Evolutionary conservation across 2,797 vertebrate genomes (phyloP).

Genomic region (Anguilla megastoma): DNA sequence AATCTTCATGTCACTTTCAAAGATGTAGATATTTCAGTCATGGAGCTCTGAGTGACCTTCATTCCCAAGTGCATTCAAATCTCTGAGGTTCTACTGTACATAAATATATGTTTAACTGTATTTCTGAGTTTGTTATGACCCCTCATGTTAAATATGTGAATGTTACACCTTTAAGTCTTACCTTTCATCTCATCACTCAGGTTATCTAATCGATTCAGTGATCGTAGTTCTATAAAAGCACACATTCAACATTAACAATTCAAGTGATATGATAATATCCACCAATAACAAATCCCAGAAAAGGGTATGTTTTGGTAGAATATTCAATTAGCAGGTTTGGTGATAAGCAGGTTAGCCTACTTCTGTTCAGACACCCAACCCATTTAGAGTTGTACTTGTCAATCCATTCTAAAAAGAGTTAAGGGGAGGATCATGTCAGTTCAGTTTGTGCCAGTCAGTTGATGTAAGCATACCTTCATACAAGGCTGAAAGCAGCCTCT

Average conservation of each 20-base stretch:
- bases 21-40: too few species aligned
- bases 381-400: slow-evolving; percentile 25
- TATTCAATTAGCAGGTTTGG: slow-evolving; percentile 44
- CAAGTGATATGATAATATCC: neutral
- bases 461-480: slow-evolving; percentile 23
- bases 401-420: slow-evolving; percentile 37
- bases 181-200: neutral
- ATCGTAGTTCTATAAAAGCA: neutral
- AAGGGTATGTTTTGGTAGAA: neutral
- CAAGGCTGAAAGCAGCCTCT: slow-evolving; percentile 33
- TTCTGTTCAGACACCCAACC: slow-evolving; percentile 43
- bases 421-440: slow-evolving; percentile 30
- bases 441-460: slow-evolving; percentile 44
- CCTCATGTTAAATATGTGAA: neutral
- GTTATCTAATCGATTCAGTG: neutral
- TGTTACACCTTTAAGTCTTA: neutral
- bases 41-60: too few species aligned
- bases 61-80: too few species aligned
- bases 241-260: neutral
- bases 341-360: slow-evolving; percentile 43
- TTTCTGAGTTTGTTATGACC: neutral
- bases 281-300: neutral
- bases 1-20: too few species aligned
- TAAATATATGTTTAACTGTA: too few species aligned
- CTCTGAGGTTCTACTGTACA: too few species aligned